Base-by-base conservation (phyloP, 2,113 vertebrate species). In the Menura novaehollandiae region DNA sequence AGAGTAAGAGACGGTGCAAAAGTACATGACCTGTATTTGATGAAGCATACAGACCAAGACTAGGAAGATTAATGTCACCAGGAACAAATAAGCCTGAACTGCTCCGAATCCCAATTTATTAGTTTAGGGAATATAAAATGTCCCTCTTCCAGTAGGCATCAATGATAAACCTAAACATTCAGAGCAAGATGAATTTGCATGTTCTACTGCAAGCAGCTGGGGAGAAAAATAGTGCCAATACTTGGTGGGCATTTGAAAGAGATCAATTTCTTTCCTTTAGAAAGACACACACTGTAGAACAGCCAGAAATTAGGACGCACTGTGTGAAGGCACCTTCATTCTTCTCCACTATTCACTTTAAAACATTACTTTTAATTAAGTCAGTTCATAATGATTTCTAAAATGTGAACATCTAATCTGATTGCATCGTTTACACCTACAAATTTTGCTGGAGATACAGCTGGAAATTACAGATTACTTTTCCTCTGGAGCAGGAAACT, bases 371-470 rank as follows among this genome's bases (percentile, higher is more conserved):
- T 71, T 41, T 52, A 49, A 80, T 59, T 46, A 76, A 73, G 26
- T 5, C 8, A 37, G 39, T 39, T 55, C 67, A 46, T n/a, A 63
- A 41, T 43, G 21, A 73, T 16, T 33, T 64, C 28, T 59, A 17
- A 89, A 63, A 24, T 24, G 13, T 32, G 13, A 47, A 23, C 4
- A 52, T 41, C 27, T 60, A 37, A 43, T 18, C 26, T 43, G 27
- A 56, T 26, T 71, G 15, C 18, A 22, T 19, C 0, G 0, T 7
- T 7, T 43, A 23, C 24, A 27, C 23, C 68, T 67, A 26, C 20
- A 91, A 66, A 53, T 3, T 44, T 62, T 58, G 23, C 30, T 12
- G 2, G 33, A 74, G 28, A 41, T 63, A 32, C 44, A 78, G 15
- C 4, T 59, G 12, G n/a, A 86, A 12, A 46, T 59, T 30, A 30